phyloP scores from a whole-genome alignment of 2,888 invertebrate species.

The Deilephila elpenor region DNA sequence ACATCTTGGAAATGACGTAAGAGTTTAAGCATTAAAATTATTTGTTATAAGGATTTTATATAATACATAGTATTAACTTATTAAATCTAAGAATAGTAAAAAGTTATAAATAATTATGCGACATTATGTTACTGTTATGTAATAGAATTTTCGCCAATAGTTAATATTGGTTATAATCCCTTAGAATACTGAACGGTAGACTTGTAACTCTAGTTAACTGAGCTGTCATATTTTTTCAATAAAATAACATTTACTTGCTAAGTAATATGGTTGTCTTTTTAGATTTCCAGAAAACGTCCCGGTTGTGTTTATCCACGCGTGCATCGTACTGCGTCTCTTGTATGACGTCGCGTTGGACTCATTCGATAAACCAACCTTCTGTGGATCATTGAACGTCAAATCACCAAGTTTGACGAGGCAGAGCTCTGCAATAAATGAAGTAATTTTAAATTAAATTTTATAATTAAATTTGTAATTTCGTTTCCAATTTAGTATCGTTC shows the following conservation, averaged over 20 bases:
- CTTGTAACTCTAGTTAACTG: too few species aligned
- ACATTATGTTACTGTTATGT: too few species aligned
- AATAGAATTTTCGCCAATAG: too few species aligned
- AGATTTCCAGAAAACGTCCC: slow-evolving; percentile 91
- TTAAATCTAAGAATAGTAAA: too few species aligned
- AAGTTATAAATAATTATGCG: too few species aligned
- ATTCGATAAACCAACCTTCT: slow-evolving; percentile 94
- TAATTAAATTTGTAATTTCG: background rate
- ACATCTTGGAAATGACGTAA: slow-evolving; percentile 88
- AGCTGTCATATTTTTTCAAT: too few species aligned
- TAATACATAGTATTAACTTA: too few species aligned
- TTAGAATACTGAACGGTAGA: too few species aligned
- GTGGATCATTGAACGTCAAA: slow-evolving; percentile 87
- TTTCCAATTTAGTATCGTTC: too few species aligned
- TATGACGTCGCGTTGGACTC: slow-evolving; percentile 98
- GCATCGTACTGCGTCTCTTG: slow-evolving; percentile 93
- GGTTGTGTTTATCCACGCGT: slow-evolving; percentile 91
- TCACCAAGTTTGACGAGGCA: slow-evolving; percentile 87
- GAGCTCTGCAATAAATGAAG: slow-evolving; percentile 86
- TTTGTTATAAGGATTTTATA: slow-evolving; percentile 12
- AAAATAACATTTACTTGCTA: too few species aligned
- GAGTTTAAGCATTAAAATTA: slow-evolving; percentile 43
- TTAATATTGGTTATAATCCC: too few species aligned
- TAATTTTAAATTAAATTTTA: slow-evolving; percentile 49
- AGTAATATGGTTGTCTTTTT: slow-evolving; percentile 39